phyloP scores from a whole-genome alignment of 35 echinoderm and acorn worm genomes.

The Chiridota heheva region DNA sequence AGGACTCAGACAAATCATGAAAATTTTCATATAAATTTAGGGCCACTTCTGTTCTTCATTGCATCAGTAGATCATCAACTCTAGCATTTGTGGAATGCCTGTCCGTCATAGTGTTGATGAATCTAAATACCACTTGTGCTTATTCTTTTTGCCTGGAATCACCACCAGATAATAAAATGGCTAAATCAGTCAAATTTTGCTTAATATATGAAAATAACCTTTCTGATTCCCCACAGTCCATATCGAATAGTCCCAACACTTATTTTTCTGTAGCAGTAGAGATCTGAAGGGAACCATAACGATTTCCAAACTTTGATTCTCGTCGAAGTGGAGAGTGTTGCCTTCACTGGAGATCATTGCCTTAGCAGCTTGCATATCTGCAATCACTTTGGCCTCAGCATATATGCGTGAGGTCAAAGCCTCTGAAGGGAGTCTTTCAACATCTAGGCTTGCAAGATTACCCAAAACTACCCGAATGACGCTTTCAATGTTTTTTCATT shows the following conservation, averaged over 20 bases:
- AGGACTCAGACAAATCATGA: not conserved
- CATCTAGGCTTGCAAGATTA: not conserved
- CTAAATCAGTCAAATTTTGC: not conserved
- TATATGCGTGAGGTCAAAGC: not conserved
- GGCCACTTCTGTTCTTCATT: not conserved
- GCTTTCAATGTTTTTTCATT: not conserved
- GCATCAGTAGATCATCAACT: not conserved
- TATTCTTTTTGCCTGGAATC: not conserved
- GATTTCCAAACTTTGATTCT: not conserved
- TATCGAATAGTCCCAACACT: not conserved
- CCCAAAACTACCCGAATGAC: not conserved
- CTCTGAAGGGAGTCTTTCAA: not conserved
- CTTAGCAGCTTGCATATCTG: not conserved
- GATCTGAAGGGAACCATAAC: not conserved
- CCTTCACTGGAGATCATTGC: not conserved
- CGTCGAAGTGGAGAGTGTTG: not conserved
- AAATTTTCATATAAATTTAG: not conserved
- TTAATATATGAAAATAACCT: not conserved
- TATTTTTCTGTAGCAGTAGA: not conserved
- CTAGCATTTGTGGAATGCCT: not conserved
- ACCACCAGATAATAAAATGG: not conserved
- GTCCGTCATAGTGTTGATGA: not conserved
- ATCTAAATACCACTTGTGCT: not conserved
- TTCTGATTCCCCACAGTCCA: slow-evolving; percentile 2
- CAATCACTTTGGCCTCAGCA: not conserved